These are phyloP conservation scores for Pangasius krempfi DNA, from an alignment of 2,797 vertebrate species.

Conservation along the genomic window DNA sequence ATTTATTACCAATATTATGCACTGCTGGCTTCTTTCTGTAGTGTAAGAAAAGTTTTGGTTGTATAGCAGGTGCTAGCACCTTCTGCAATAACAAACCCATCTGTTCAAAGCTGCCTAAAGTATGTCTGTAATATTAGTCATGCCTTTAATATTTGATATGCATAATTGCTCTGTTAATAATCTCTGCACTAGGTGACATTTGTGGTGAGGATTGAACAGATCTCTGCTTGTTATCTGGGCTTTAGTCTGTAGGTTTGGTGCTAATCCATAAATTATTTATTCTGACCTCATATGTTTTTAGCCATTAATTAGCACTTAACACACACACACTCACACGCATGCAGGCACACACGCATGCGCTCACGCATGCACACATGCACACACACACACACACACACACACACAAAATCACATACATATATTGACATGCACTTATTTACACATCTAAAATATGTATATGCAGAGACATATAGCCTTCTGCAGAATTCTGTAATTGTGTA, in stretches of 20 bases:
- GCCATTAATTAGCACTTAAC: conserved; percentile 19
- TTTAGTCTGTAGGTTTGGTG: conserved; percentile 39
- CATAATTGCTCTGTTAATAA: conserved; percentile 50
- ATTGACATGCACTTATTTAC: neutral
- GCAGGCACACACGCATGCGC: neutral
- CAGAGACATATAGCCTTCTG: neutral
- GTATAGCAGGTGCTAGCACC: conserved; percentile 41
- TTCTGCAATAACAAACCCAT: conserved; percentile 48
- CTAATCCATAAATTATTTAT: conserved; percentile 37
- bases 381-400: neutral
- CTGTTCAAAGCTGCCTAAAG: conserved; percentile 46
- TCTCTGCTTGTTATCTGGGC: conserved; percentile 17
- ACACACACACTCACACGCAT: neutral
- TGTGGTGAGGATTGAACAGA: conserved; percentile 29
- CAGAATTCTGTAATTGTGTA: neutral
- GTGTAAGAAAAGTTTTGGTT: conserved; percentile 31
- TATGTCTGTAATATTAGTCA: conserved; percentile 50
- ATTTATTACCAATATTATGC: neutral
- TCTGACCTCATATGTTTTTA: conserved; percentile 34
- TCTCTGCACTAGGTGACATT: conserved; percentile 44
- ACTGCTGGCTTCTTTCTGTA: conserved; percentile 20
- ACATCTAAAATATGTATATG: neutral
- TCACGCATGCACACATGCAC: neutral
- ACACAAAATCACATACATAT: neutral
- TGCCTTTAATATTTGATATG: conserved; percentile 48